Conservation (phyloP, 2,113 vertebrate genomes). For the Piprites chloris region DNA sequence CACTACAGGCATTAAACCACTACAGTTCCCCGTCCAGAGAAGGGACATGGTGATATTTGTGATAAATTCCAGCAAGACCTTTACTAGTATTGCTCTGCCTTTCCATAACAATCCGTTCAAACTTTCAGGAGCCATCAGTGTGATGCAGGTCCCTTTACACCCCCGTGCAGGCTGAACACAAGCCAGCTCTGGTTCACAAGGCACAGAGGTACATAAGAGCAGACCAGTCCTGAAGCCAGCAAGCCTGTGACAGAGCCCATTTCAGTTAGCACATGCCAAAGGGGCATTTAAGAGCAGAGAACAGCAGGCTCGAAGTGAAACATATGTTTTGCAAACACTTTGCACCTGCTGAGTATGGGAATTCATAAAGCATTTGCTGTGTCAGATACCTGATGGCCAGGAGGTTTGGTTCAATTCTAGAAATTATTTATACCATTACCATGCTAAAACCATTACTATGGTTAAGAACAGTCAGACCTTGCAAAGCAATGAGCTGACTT, state of each 20-base stretch:
- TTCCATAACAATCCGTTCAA: background rate
- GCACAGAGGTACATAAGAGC: background rate
- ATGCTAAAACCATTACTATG: background rate
- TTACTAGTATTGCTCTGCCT: background rate
- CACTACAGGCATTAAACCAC: background rate
- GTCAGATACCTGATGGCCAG: background rate
- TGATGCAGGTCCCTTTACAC: background rate
- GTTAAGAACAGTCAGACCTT: background rate
- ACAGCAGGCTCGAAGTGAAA: background rate
- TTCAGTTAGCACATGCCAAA: background rate
- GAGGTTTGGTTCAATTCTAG: background rate
- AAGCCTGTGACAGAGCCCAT: background rate
- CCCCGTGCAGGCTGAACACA: background rate
- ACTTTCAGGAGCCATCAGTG: background rate
- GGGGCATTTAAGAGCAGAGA: background rate
- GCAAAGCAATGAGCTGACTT: background rate
- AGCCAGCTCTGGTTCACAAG: background rate
- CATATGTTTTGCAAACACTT: background rate
- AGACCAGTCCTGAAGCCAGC: background rate
- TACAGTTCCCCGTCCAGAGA: background rate
- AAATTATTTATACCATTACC: background rate
- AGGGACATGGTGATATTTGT: background rate
- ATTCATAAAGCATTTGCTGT: background rate
- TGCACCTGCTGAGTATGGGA: background rate
- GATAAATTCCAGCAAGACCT: background rate